Conservation (phyloP, 2,797 vertebrate species). For the Cyprinodon diabolis region DNA sequence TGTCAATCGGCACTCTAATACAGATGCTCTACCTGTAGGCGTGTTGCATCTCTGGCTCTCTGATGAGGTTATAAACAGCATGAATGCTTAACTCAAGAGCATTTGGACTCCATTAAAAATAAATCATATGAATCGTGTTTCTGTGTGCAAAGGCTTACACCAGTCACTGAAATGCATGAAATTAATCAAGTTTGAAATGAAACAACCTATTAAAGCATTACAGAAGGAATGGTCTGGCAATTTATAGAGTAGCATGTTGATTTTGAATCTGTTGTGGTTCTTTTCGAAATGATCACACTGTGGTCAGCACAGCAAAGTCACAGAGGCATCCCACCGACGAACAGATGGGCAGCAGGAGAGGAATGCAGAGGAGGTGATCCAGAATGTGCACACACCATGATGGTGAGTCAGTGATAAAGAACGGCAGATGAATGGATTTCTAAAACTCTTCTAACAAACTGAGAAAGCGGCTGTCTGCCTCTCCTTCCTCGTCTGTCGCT, state of each 20-base stretch:
- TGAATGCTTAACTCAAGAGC: conserved; percentile 19
- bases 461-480: conserved; percentile 6
- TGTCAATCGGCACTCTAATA: conserved; percentile 68
- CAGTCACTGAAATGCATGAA: conserved; percentile 29
- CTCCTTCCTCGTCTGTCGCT: conserved; percentile 22
- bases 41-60: conserved; percentile 28
- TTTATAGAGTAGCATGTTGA: conserved; percentile 61
- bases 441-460: conserved; percentile 32
- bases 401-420: conserved; percentile 51
- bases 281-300: conserved; percentile 53
- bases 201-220: conserved; percentile 48
- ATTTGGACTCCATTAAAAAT: conserved; percentile 15
- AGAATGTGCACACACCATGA: conserved; percentile 44
- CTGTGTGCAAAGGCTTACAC: conserved; percentile 22
- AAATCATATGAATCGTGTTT: conserved; percentile 11
- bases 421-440: conserved; percentile 44
- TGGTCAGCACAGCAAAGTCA: conserved; percentile 52
- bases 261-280: conserved; percentile 52
- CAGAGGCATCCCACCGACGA: conserved; percentile 43
- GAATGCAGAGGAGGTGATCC: conserved; percentile 51
- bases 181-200: conserved; percentile 35
- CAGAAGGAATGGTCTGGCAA: conserved; percentile 50
- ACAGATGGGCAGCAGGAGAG: conserved; percentile 65
- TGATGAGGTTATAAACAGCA: conserved; percentile 21
- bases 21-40: conserved; percentile 64